Percentiles rank a stretch among this genome's conserved stretches.
Conservation (phyloP, 2,888 invertebrate genomes). For the Branchellion lobata region DNA sequence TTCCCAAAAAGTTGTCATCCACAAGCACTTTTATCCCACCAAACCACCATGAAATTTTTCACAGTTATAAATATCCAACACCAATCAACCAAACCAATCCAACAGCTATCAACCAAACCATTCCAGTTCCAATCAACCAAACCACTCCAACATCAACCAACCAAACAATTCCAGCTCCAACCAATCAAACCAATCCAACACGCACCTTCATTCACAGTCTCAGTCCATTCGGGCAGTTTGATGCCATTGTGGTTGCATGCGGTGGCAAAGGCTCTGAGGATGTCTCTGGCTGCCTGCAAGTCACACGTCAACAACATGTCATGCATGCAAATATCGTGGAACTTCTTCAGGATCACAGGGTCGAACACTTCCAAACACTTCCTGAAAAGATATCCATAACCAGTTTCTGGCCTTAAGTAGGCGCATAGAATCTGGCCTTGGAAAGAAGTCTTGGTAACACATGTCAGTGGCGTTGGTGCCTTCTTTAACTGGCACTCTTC, state of each 20-base stretch:
- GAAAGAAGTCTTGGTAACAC: background rate
- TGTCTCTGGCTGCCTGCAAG: background rate
- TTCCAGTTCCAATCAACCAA: too few relatives aligned
- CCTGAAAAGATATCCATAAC: background rate
- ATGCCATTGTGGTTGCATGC: slow-evolving; percentile 14
- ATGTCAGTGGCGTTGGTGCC: background rate
- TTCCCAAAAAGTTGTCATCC: too few relatives aligned
- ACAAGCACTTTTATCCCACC: too few relatives aligned
- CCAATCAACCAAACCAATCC: too few relatives aligned
- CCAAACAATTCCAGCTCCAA: too few relatives aligned
- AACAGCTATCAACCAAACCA: too few relatives aligned
- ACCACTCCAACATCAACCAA: too few relatives aligned
- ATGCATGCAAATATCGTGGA: slow-evolving; percentile 1
- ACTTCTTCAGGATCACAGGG: background rate
- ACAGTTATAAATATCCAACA: too few relatives aligned
- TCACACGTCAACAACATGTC: slow-evolving; percentile 1
- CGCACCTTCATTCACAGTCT: background rate
- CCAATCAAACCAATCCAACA: too few relatives aligned
- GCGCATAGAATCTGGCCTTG: background rate
- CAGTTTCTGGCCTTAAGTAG: background rate
- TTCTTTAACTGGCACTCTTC: background rate
- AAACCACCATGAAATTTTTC: too few relatives aligned
- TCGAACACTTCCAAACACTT: slow-evolving; percentile 8
- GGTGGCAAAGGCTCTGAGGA: slow-evolving; percentile 1
- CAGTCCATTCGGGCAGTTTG: slow-evolving; percentile 14